Evolutionary conservation across 2,888 invertebrate species (phyloP), one percentile per base, ranked within the genome.

Genomic region (Stictocephala bisonia): DNA sequence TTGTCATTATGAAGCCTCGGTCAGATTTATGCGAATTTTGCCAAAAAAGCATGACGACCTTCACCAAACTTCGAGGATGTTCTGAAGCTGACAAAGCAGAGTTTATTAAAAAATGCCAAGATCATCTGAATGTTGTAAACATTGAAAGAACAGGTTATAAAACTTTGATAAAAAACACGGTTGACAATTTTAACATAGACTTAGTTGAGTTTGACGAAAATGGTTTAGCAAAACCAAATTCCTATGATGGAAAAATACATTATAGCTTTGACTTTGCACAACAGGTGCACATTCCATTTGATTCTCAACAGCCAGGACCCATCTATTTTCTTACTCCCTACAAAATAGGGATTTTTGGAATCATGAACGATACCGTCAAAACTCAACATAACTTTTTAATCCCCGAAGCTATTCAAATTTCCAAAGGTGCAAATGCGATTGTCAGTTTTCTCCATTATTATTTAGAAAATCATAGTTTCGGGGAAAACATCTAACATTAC

Each of bases 181-280:
- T n/a, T 35, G 44, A 68, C 7, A 50, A 24, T 22, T 68, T 68
- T 68, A 24, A 26, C 18, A 18, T 15, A 2, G 29, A 50, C 9
- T 20, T 22, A 27, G n/a, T 50, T 50, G 26, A 50, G 18, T 7
- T 27, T 20, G 13, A 27, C 13, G 29, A 50, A 27, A 40, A 50
- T 29, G 50, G 29, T 18, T 11, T 11, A 58, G 29, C 15, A 29
- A 29, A 20, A 18, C 48, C 67, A 48, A 68, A 68, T 29, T 50
- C 68, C 26, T 68, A 68, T 50, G 24, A 68, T 27, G 50, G 68
- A 50, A 29, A 4, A 29, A 53, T 69, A n/a, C 69, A 69, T 53
- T 69, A 69, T 27, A 44, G 44, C 35, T 69, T 69, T 53, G 51
- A 69, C n/a, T 69, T 20, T 69, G 68, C 68, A 40, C 68, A 68